Evolutionary conservation across 2,888 invertebrate genomes (phyloP), one percentile per base, ranked within the genome.

Genomic region (Gonocerus acuteangulatus): DNA sequence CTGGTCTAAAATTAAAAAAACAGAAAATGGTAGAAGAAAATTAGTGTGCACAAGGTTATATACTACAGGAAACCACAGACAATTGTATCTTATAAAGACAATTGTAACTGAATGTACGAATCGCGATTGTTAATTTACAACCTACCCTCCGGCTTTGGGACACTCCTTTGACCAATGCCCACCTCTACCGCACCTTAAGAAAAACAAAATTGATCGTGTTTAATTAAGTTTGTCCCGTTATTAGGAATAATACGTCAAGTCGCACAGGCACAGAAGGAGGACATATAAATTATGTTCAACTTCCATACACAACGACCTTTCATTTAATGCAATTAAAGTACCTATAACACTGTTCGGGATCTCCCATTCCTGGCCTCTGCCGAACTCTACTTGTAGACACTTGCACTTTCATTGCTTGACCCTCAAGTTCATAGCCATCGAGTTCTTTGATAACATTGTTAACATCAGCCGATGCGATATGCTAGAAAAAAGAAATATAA

Each of bases 111-210:
- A 39, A 22, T 42, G 23, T 42, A 21, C 44, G 44, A 52, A 9
- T 57, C 45, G 18, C 47, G 47, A 44, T 13, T 57, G 39, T 36
- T 44, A 47, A 56, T 18, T 23, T 27, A 51, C 45, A 48, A 62
- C 68, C 66, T 66, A 69, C 69, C 71, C 63, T 23, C 62, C 65
- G 34, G 87, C 85, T 74, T 86, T 87, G 71, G 91, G 92, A 79
- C 93, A 94, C 78, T 94, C 93, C 82, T 92, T 93, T 71, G 92
- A 93, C 94, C 94, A 94, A 79, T 95, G 94, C 69, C 94, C 95
- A 73, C 90, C 89, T 74, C 90, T 86, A 69, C 94, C 94, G 80
- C 92, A 91, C 75, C 90, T 70, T 62, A 54, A 62, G 36, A 67
- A 54, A 64, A 67, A 63, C 34, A 62, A 54, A 61, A 39, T 54